Percentiles rank a stretch among this genome's conserved stretches.
phyloP scores from a whole-genome alignment of 2,797 vertebrate species.

The Lepidocolaptes lacrymiger region DNA sequence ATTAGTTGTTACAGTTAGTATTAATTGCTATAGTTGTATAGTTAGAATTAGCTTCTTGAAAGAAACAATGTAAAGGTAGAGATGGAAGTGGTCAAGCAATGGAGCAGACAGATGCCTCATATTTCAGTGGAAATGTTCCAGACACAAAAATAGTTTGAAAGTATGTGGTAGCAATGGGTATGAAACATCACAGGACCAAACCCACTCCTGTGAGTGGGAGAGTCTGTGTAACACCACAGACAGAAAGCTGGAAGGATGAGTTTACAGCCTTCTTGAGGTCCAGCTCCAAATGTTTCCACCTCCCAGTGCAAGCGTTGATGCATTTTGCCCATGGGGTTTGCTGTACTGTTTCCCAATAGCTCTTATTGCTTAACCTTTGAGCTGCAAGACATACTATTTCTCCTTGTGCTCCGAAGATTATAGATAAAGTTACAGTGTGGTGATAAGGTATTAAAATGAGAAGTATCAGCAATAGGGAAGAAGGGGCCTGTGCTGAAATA shows the following conservation, averaged over 20 bases:
- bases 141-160: background rate
- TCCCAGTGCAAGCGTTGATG: background rate
- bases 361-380: slow-evolving; percentile 38
- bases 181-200: background rate
- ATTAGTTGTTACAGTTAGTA: background rate
- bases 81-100: background rate
- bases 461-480: background rate
- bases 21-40: background rate
- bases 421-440: background rate
- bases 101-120: background rate
- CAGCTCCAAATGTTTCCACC: background rate
- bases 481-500: background rate
- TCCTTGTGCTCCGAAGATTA: background rate
- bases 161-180: background rate
- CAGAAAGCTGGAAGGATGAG: background rate
- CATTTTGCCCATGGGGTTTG: background rate
- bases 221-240: background rate
- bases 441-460: slow-evolving; percentile 6
- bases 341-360: slow-evolving; percentile 3
- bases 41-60: background rate
- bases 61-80: background rate
- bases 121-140: background rate
- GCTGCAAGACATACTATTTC: background rate
- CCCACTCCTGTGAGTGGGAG: background rate
- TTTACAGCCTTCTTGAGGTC: background rate